Conservation (phyloP, 2,797 vertebrate species). For the Nyctalus aviator region DNA sequence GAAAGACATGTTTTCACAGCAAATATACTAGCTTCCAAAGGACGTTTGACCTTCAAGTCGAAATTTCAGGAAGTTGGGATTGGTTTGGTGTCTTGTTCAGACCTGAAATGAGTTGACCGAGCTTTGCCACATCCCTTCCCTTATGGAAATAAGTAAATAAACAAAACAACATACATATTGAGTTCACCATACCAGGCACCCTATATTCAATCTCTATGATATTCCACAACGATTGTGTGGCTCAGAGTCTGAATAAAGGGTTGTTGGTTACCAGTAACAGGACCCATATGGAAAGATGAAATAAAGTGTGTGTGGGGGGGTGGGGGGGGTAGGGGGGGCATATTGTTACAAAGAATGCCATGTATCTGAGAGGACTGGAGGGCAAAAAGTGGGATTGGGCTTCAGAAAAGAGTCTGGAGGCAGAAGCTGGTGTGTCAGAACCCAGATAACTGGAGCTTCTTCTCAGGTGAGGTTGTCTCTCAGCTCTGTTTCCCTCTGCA, state of each 20-base stretch:
- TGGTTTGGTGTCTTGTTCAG: constrained; percentile 9
- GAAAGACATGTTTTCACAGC: neutral
- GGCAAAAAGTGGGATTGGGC: neutral
- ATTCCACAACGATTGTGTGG: neutral
- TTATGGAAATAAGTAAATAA: neutral
- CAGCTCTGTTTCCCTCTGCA: neutral
- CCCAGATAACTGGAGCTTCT: neutral
- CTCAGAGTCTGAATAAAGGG: neutral
- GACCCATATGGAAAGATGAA: neutral
- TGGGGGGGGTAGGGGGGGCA: too few species aligned
- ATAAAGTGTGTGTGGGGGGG: neutral
- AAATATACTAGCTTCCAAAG: neutral
- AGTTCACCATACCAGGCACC: neutral
- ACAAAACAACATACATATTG: neutral
- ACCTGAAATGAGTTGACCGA: neutral
- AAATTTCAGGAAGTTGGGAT: constrained; percentile 12
- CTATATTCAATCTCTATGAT: neutral
- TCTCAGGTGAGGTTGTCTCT: neutral
- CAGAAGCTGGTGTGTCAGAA: neutral
- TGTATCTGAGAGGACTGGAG: neutral
- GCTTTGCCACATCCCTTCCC: neutral
- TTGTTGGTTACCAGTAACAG: neutral
- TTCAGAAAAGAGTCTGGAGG: neutral
- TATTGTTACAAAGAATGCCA: neutral
- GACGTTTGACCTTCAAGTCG: neutral